These are phyloP conservation scores for Microctonus hyperodae DNA, from an alignment of 2,888 invertebrate species.

Conservation along the genomic window DNA sequence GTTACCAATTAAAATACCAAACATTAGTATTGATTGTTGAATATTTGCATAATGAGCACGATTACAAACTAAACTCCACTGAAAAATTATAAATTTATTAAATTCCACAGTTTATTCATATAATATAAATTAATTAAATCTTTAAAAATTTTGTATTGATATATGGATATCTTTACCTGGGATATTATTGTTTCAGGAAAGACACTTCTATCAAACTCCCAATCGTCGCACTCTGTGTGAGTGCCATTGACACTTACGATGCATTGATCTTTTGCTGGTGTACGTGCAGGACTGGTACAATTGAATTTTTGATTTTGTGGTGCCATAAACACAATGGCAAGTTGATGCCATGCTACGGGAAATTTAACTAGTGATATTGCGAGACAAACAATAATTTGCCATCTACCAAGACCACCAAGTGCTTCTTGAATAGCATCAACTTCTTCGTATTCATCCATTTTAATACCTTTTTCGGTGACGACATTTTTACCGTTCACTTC, in stretches of 20 bases:
- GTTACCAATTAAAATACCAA: slow-evolving; percentile 79
- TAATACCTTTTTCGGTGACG: slow-evolving; percentile 41
- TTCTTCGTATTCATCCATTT: slow-evolving; percentile 40
- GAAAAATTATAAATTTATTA: slow-evolving; percentile 44
- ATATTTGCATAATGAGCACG: slow-evolving; percentile 73
- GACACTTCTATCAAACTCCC: slow-evolving; percentile 70
- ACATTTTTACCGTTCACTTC: slow-evolving; percentile 51
- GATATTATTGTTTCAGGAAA: slow-evolving; percentile 78
- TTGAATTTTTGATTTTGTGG: slow-evolving; percentile 69
- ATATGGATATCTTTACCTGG: slow-evolving; percentile 60
- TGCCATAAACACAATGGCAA: slow-evolving; percentile 79
- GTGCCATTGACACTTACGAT: slow-evolving; percentile 63
- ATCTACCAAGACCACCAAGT: slow-evolving; percentile 76
- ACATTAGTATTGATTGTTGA: slow-evolving; percentile 81
- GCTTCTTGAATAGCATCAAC: slow-evolving; percentile 73
- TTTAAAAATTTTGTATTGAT: no score
- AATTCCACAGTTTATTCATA: no score
- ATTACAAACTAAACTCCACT: slow-evolving; percentile 80
- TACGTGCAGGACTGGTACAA: slow-evolving; percentile 62
- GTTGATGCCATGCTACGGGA: slow-evolving; percentile 82
- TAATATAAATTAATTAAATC: background rate
- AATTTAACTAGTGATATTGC: slow-evolving; percentile 77
- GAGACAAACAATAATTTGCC: slow-evolving; percentile 77
- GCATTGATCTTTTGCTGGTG: slow-evolving; percentile 47
- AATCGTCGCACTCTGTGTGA: slow-evolving; percentile 65